Evolutionary conservation across 2,113 vertebrate genomes (phyloP), one percentile per base, ranked within the genome.

Genomic region (Eudorcas thomsonii): DNA sequence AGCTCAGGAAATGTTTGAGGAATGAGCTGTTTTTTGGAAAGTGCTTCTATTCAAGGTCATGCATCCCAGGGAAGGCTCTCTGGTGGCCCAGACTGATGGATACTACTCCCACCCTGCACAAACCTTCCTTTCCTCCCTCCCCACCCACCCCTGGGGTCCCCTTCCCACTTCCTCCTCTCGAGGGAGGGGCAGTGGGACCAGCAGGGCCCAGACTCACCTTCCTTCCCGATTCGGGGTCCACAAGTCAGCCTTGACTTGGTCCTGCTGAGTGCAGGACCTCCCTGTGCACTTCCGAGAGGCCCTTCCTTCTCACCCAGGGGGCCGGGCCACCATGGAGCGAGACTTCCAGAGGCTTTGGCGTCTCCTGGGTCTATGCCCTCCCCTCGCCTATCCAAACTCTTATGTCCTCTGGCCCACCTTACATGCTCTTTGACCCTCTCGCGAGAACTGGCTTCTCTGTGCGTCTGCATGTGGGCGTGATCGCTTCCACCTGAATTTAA

Each of bases 391-490:
- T 14, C 59, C 48, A 39, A 67, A 62, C 15, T 28, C 67, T 43
- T 2, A 1, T 0, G 2, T 67, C 11, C 33, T 7, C 23, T 62
- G 78, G 71, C 45, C 14, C 54, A 11, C 45, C 11, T 62, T 88
- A 4, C 12, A 8, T 19, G 45, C 1, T 36, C 12, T 77, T 7
- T 54, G 54, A 52, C 52, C 21, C 28, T 84, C 48, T 39, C 7
- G 3, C 23, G 87, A 86, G 67, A 80, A 43, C 6, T 1, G 2
- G 36, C 9, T 5, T 54, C 33, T 23, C 62, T 4, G 25, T 4
- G 23, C 9, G 19, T 5, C 33, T 62, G 71, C 36, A 0, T 0
- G 5, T 5, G 36, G 30, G 28, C 2, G 0, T 1, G 0, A 15
- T 39, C 50, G 25, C 86, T 78, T 78, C 9, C 7, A 13, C 85